phyloP scores from a whole-genome alignment of 2,797 vertebrate species.

The Danio choprae region DNA sequence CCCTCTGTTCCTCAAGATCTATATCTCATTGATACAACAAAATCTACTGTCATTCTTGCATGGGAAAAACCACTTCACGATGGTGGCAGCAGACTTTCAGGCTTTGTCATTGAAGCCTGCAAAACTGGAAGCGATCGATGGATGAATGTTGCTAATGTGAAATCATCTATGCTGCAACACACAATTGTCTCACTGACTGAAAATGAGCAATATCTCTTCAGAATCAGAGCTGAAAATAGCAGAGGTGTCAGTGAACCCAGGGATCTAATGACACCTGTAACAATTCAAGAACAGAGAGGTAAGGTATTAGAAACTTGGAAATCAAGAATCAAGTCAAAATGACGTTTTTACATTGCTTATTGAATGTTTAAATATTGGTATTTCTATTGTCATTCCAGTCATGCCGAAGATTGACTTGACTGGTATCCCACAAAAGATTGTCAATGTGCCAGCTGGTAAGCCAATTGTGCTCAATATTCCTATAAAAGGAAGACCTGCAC shows the following conservation, averaged over 20 bases:
- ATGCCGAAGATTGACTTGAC: constrained; percentile 91
- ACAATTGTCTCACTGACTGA: constrained; percentile 91
- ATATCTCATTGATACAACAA: constrained; percentile 88
- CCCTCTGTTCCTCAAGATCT: constrained; percentile 90
- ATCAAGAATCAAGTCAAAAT: background rate
- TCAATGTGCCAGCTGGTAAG: constrained; percentile 89
- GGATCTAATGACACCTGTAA: constrained; percentile 89
- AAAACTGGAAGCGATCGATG: constrained; percentile 93
- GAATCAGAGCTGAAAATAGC: constrained; percentile 93
- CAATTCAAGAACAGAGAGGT: constrained; percentile 93
- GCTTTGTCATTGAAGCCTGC: constrained; percentile 91
- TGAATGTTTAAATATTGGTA: background rate
- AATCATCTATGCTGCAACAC: constrained; percentile 83
- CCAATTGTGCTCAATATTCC: constrained; percentile 91
- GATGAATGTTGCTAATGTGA: constrained; percentile 88
- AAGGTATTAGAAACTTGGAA: constrained; percentile 54
- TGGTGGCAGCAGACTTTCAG: constrained; percentile 91
- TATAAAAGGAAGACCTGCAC: constrained; percentile 87
- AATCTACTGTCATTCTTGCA: constrained; percentile 87
- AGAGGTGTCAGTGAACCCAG: constrained; percentile 92
- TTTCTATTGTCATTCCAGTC: constrained; percentile 75
- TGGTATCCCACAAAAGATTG: constrained; percentile 94
- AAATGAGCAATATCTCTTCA: constrained; percentile 96
- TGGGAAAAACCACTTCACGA: constrained; percentile 94
- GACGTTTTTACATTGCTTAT: constrained; percentile 4